Conservation (phyloP, 2,113 vertebrate genomes). For the Stigmatopora nigra region DNA sequence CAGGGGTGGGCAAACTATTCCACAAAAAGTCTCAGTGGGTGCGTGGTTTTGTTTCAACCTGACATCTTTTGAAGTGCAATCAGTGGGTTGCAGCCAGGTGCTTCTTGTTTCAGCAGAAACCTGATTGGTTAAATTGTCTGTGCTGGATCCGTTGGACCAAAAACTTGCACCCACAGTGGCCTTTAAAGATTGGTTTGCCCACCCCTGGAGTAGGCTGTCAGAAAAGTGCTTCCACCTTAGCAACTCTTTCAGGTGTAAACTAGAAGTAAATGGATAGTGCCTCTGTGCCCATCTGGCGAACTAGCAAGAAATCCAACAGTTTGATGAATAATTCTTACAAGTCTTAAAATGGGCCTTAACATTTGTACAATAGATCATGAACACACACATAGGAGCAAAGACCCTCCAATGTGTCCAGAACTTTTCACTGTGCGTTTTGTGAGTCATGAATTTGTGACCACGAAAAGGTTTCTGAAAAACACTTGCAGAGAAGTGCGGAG, state of each 20-base stretch:
- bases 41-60: too few species aligned
- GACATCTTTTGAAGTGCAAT: too few species aligned
- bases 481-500: conserved; percentile 33
- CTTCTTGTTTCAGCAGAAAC: too few species aligned
- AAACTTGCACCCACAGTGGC: too few species aligned
- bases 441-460: conserved; percentile 36
- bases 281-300: conserved; percentile 5
- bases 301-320: too few species aligned
- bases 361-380: conserved; percentile 9
- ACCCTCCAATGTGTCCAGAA: conserved; percentile 19
- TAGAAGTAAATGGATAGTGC: conserved; percentile 25
- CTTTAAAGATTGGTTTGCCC: too few species aligned
- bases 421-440: conserved; percentile 31
- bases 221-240: conserved; percentile 22
- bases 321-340: not conserved
- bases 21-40: too few species aligned
- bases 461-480: conserved; percentile 30
- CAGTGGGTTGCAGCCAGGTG: too few species aligned
- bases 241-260: conserved; percentile 27
- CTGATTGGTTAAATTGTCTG: too few species aligned
- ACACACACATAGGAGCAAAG: conserved; percentile 15
- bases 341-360: not conserved
- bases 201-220: not conserved
- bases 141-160: too few species aligned
- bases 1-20: too few species aligned